Evolutionary conservation across 2,797 vertebrate species (phyloP), one percentile per base, ranked within the genome.

Genomic region (Bovichtus variegatus): DNA sequence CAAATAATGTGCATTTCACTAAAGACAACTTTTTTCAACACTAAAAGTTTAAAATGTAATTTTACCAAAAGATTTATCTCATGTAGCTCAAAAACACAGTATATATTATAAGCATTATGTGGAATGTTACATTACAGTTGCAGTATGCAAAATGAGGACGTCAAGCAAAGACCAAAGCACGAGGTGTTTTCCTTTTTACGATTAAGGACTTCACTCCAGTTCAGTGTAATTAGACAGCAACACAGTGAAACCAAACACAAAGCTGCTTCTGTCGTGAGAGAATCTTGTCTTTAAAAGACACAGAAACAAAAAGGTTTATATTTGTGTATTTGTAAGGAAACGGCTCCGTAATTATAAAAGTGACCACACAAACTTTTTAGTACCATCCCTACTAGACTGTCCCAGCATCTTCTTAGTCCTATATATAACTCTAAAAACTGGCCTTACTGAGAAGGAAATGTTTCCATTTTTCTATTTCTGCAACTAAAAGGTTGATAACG

Each of bases 371-470:
- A 41, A 50, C 19, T 2, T 43, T 46, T 68, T 29, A 60, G 73
- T 82, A 74, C 69, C 68, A 10, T 47, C 46, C 49, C 36, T 12
- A 31, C 21, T 50, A 9, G 5, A 68, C 11, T 51, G 46, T 65
- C 27, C 5, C 9, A 43, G 15, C 34, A n/a, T 53, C 15, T 51
- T 19, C 2, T 55, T 71, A 50, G 2, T 16, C n/a, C n/a, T 21
- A 27, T 11, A 31, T 58, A 8, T 12, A 46, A 38, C 3, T 59
- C 13, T 15, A 46, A 29, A 46, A 21, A 66, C 23, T 11, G 36
- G 19, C 2, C 12, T 6, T 29, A 50, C 16, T 44, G 18, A 50
- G 5, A 71, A 19, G n/a, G 9, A 58, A 23, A 57, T 49, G 16
- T 31, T 55, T 31, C 15, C 0, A 36, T 31, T 46, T 27, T 27